Conservation (phyloP, 2,113 vertebrate genomes). For the Cygnus buccinator region DNA sequence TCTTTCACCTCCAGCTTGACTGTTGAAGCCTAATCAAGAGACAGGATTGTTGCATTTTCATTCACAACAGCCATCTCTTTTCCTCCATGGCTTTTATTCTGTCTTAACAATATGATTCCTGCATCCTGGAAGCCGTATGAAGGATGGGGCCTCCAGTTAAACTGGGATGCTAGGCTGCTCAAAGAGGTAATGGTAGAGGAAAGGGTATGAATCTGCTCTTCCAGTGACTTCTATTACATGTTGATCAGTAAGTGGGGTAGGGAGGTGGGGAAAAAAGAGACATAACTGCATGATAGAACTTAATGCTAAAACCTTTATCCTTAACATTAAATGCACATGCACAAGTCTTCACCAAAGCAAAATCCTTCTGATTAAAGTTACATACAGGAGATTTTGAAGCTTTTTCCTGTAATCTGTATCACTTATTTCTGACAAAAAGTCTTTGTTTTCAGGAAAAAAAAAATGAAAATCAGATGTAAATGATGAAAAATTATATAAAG, state of each 20-base stretch:
- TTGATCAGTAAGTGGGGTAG: not conserved
- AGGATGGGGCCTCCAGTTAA: not conserved
- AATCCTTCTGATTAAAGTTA: not conserved
- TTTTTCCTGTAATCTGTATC: not conserved
- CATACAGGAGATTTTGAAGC: not conserved
- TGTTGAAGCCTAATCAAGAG: not conserved
- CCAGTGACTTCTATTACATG: not conserved
- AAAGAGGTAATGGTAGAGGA: not conserved
- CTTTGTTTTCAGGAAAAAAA: not conserved
- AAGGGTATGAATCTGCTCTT: not conserved
- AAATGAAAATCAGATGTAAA: not conserved
- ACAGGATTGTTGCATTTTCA: not conserved
- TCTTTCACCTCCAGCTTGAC: conserved; percentile 20
- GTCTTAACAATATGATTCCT: not conserved
- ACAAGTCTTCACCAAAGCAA: not conserved
- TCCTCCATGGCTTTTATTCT: not conserved
- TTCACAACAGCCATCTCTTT: not conserved
- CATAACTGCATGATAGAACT: not conserved
- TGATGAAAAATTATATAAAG: not conserved
- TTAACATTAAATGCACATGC: not conserved
- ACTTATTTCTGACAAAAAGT: not conserved
- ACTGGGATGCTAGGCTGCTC: not conserved
- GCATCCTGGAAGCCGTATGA: not conserved
- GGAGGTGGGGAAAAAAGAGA: not conserved
- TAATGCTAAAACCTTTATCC: not conserved